Base-by-base conservation (phyloP, 2,888 invertebrate genomes). In the Platycheirus albimanus region DNA sequence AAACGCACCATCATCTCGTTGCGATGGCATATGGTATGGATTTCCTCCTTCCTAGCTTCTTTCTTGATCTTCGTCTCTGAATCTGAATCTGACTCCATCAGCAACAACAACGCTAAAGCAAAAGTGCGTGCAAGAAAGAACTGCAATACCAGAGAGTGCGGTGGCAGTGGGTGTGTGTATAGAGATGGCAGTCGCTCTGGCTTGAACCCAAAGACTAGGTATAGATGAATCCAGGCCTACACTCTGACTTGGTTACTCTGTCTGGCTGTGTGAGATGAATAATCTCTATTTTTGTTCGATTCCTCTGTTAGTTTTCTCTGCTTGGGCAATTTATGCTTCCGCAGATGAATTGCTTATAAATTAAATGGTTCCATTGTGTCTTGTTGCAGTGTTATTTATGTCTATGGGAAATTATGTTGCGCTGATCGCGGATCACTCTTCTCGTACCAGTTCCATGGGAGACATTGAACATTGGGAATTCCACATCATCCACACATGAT, bases 341-440 rank as follows among this genome's bases (percentile, higher is more conserved):
- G 74, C 79, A 79, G 84, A 84, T 84, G 84, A 84, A 84, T 84
- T 84, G 84, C 84, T 84, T 84, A 84, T 84, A 84, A 79, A 79
- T 79, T 84, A 84, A 84, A 84, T 79, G 74, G 79, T 84, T 70
- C 79, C 84, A 84, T 84, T 84, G 84, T 84, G 84, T 79, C 84
- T 75, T 84, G 84, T 84, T 84, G 79, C 79, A 75, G 70, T 38
- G 79, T 75, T 79, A 79, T 84, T 84, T 84, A 84, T 84, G 74
- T 84, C 74, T 66, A 66, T 84, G 78, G 75, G 79, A 79, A 79
- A 75, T 84, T 41, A 70, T 69, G 78, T 83, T 83, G 77, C 66
- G 74, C 66, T 63, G 81, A 81, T 80, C 69, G 30, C 49, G 43
- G 58, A 78, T 67, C 74, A 67, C 41, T 58, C 13, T 0, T 2